Base-by-base conservation (phyloP, 2,797 vertebrate genomes). In the Sphenodon punctatus region DNA sequence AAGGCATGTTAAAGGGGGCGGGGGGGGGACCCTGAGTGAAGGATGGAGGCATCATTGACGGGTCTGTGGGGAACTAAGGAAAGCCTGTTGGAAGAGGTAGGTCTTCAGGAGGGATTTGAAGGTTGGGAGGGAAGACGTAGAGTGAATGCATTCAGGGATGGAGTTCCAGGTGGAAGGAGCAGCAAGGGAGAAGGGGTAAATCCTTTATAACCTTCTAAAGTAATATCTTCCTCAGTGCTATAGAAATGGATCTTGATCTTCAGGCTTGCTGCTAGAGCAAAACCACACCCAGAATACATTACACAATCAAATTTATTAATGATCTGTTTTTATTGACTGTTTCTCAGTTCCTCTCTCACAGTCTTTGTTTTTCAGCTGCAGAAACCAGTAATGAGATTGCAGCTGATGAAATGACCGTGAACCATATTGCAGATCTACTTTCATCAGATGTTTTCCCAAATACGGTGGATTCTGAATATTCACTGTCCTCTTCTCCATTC, bases 381-480 rank as follows among this genome's bases (percentile, higher is more conserved):
- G 97, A 97, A 88, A 43, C 92, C 63, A 95, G 76, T 75, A 96
- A 96, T 39, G 91, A 88, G 27, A 71, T 78, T 4, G 74, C 93
- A 68, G 25, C 88, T 66, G 88, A 93, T 67, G 93, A 95, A 30
- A 94, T 96, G 25, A 69, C 96, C 82, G 96, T 95, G 90, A 98
- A 98, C 95, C 97, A 98, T 67, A 86, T 97, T 90, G 88, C 94
- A 72, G 97, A 97, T 89, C 90, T 97, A 68, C 96, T 86, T 38
- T 67, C 92, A 53, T 93, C 95, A 76, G 97, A 94, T 8, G n/a
- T 34, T 75, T 94, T 94, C 73, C 84, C 80, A 45, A 92, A 93
- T 87, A 60, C 90, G 76, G 88, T 27, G 95, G 96, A 86, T 76
- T 72, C 93, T 23, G 96, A 96, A n/a, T 93, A 94, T 84, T 87